A percentile compares a stretch with the other conserved stretches of the same genome.
Conservation (phyloP, 1,140 invertebrate genomes). For the Drosophila pachea region DNA sequence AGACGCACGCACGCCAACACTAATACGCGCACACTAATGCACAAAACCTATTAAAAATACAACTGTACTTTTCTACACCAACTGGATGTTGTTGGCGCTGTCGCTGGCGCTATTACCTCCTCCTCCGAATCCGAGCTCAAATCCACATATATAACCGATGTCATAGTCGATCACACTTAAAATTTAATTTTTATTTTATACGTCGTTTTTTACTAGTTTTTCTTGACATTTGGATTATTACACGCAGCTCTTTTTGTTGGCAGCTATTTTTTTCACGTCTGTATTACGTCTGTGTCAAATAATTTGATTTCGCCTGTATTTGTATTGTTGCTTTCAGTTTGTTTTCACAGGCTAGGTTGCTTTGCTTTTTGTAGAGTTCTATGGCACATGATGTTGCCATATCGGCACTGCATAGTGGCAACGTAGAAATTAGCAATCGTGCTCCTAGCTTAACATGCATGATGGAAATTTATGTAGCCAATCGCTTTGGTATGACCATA, state of each 20-base stretch:
- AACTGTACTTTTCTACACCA: slow-evolving; percentile 71
- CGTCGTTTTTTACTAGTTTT: slow-evolving; percentile 24
- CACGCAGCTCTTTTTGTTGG: slow-evolving; percentile 46
- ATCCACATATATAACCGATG: slow-evolving; percentile 64
- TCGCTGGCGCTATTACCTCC: slow-evolving; percentile 54
- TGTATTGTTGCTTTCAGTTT: slow-evolving; percentile 60
- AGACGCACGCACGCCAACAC: slow-evolving; percentile 21
- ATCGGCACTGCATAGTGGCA: slow-evolving; percentile 22
- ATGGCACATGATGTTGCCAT: slow-evolving; percentile 29
- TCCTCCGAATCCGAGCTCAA: slow-evolving; percentile 65
- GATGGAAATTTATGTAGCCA: neutral
- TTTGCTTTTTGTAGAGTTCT: slow-evolving; percentile 57
- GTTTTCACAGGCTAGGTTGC: slow-evolving; percentile 48
- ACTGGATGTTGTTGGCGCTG: slow-evolving; percentile 26
- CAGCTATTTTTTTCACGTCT: slow-evolving; percentile 59
- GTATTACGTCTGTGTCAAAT: slow-evolving; percentile 43
- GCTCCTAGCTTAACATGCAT: neutral
- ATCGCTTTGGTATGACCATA: neutral
- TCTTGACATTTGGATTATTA: slow-evolving; percentile 52
- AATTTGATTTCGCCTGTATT: slow-evolving; percentile 48
- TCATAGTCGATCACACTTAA: slow-evolving; percentile 45
- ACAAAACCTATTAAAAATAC: slow-evolving; percentile 62
- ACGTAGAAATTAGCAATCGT: neutral
- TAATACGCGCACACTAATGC: slow-evolving; percentile 37
- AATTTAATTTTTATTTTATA: slow-evolving; percentile 46